These are phyloP conservation scores for Piezodorus guildinii DNA, from an alignment of 1,140 invertebrate genomes.

Conservation along the genomic window DNA sequence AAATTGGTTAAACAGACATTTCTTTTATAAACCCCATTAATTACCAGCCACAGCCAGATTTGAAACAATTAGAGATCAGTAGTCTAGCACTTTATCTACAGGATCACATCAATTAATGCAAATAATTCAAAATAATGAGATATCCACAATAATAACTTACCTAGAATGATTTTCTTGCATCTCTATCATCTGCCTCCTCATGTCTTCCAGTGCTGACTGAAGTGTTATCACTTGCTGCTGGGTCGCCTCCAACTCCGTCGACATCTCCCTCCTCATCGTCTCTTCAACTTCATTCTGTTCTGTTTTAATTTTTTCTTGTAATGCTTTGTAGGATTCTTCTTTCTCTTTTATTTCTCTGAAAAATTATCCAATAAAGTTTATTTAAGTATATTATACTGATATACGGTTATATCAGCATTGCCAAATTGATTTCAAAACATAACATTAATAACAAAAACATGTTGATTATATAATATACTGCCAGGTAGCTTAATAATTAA, in stretches of 20 bases:
- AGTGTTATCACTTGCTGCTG: conserved; percentile 19
- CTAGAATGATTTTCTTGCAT: conserved; percentile 21
- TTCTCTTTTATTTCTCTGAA: conserved; percentile 22
- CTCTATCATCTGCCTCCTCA: conserved; percentile 14
- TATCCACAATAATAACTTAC: conserved; percentile 16
- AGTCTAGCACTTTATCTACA: too few relatives aligned
- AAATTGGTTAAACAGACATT: too few relatives aligned
- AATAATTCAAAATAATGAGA: too few relatives aligned
- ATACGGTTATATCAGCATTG: too few relatives aligned
- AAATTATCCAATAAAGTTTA: neutral
- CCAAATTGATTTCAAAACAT: neutral
- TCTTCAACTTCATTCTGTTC: conserved; percentile 14
- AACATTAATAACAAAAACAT: too few relatives aligned
- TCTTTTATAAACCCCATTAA: too few relatives aligned
- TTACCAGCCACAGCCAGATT: too few relatives aligned
- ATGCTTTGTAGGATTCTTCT: conserved; percentile 14
- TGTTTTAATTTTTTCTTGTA: conserved; percentile 5
- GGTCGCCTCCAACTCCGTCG: conserved; percentile 15
- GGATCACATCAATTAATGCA: too few relatives aligned
- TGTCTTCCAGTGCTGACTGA: conserved; percentile 20
- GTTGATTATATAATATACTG: too few relatives aligned
- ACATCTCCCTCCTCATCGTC: conserved; percentile 10
- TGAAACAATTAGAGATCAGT: too few relatives aligned
- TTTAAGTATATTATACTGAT: too few relatives aligned
- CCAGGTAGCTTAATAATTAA: too few relatives aligned